Base-by-base conservation (phyloP, 1,140 invertebrate genomes). In the Apis laboriosa region DNA sequence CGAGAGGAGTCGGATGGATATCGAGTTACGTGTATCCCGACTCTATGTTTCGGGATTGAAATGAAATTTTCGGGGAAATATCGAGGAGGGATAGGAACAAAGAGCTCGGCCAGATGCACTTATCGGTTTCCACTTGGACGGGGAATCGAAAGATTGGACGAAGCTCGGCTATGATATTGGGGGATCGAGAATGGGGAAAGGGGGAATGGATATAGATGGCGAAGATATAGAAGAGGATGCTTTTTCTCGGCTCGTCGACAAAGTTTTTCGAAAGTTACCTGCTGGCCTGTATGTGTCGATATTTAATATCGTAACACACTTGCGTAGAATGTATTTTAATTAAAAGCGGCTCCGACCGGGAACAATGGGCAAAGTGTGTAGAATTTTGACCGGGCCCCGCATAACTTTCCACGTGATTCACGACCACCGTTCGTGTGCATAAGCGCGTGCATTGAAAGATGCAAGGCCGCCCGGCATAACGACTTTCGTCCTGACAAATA, bases 361-460 rank as follows among this genome's bases (percentile, higher is more conserved):
- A 82, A 82, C 80, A 82, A 82, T 82, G 74, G 74, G 43, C 61
- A 66, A 77, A 61, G 34, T 60, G 78, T 56, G 61, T 58, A 55
- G 80, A 84, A 84, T 84, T 80, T 74, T 81, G 83, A 60, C 63
- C 13, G 67, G 34, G 53, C 11, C 11, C 58, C 53, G 71, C 83
- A 84, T 84, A 84, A 75, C 64, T 75, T 64, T 81, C 63, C 56
- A 28, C 63, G 61, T 76, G 83, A 84, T 76, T 84, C 83, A 84
- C 64, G 51, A 19, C 28, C 49, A 51, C 19, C 28, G 67, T 60
- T 70, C 34, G 43, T n/a, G 73, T n/a, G 73, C 34, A 28, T 71
- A 17, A 64, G 34, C 28, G 80, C 74, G 80, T 82, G 80, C 56
- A 49, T 82, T 77, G 80, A 70, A 82, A 82, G 64, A 82, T 77